Base-by-base conservation (phyloP, 2,888 invertebrate species). In the Deilephila elpenor region DNA sequence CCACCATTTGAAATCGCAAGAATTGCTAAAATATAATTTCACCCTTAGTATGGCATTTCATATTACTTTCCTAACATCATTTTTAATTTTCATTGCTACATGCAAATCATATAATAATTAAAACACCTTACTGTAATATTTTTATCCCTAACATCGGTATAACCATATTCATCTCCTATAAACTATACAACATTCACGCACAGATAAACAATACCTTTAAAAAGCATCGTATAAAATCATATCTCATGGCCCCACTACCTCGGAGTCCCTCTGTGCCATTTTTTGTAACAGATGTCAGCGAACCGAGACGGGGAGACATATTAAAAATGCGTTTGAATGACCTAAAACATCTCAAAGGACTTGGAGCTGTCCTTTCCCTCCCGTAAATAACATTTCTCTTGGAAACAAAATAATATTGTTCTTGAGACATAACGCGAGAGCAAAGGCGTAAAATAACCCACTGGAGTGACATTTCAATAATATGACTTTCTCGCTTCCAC, bases 271-370 rank as follows among this genome's bases (percentile, higher is more conserved):
- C 78, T 78, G 81, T 86, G 86, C 84, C 83, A 86, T 86, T 86
- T 88, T 88, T 87, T 86, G 85, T 88, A 87, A 88, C 87, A 88
- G 86, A 87, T 87, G 87, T 89, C 87, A 87, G 87, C 84, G 82
- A 84, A 87, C 83, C 83, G 83, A 83, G 82, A 84, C 86, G 82
- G 84, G 86, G 84, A 84, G 86, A 82, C 81, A 87, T 88, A 89
- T 89, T 89, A 86, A 89, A 88, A 90, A 89, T 88, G 86, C 85
- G 86, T 88, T 88, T 87, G 83, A 89, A 88, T 87, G 84, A 83
- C 86, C 86, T 82, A 83, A 84, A 86, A 84, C 80, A 81, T 78
- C 78, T 78, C 75, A 74, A 78, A 79, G 74, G 72, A 71, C 73
- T 72, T 70, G 70, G 70, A 71, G 72, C 73, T 73, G 71, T 67